Evolutionary conservation across 2,113 vertebrate species (phyloP).

Genomic region (Toxostoma redivivum): DNA sequence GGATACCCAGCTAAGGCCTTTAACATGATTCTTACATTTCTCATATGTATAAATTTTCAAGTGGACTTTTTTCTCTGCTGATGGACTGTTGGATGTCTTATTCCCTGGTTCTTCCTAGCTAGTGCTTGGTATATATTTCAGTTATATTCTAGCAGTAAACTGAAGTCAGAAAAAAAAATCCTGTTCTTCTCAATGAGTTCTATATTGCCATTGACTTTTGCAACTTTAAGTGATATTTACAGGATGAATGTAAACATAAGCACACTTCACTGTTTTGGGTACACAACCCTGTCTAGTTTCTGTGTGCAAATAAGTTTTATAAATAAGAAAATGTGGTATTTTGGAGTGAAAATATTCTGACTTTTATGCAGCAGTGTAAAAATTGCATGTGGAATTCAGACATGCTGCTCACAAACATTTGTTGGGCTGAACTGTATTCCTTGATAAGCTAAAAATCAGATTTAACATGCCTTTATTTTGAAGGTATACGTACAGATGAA

Average conservation of each 20-base stretch:
- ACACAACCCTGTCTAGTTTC: background rate
- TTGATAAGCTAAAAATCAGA: background rate
- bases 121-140: background rate
- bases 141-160: background rate
- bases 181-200: background rate
- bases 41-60: background rate
- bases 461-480: background rate
- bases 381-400: background rate
- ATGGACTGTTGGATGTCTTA: background rate
- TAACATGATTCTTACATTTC: background rate
- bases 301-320: background rate
- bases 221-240: background rate
- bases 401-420: fast-evolving
- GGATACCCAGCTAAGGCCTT: background rate
- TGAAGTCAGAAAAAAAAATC: background rate
- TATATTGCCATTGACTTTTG: background rate
- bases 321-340: background rate
- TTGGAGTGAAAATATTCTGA: background rate
- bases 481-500: background rate
- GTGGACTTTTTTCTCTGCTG: background rate
- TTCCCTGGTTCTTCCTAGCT: background rate
- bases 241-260: background rate
- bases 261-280: background rate
- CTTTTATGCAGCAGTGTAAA: background rate
- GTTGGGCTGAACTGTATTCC: background rate